phyloP scores from a whole-genome alignment of 2,888 invertebrate species.

The Slavum lentiscoides region DNA sequence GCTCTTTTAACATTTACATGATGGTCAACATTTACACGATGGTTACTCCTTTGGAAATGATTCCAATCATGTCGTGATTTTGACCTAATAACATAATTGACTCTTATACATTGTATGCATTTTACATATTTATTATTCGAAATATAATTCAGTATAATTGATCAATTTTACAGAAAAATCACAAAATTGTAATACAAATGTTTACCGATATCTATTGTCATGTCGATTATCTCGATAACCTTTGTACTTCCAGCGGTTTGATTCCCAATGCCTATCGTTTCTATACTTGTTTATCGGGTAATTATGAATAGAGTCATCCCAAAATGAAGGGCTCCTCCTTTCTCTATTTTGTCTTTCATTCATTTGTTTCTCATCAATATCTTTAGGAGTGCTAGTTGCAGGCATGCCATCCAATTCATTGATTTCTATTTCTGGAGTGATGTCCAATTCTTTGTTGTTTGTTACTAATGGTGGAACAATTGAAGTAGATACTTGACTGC shows the following conservation, averaged over 20 bases:
- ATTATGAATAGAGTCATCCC: constrained; percentile 31
- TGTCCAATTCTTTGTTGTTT: neutral
- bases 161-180: neutral
- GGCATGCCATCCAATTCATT: neutral
- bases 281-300: constrained; percentile 22
- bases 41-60: constrained; percentile 13
- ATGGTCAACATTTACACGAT: neutral
- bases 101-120: neutral
- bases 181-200: neutral
- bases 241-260: constrained; percentile 6
- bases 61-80: neutral
- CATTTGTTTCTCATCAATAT: neutral
- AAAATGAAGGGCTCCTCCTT: constrained; percentile 44
- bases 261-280: constrained; percentile 24
- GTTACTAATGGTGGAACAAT: neutral
- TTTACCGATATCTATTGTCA: constrained; percentile 39
- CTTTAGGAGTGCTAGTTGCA: constrained; percentile 32
- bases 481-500: neutral
- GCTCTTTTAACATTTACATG: constrained; percentile 19
- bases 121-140: too few relatives aligned
- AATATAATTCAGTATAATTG: neutral
- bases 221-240: constrained; percentile 14
- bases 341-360: constrained; percentile 18
- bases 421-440: neutral
- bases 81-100: constrained; percentile 4